phyloP scores from a whole-genome alignment of 2,797 vertebrate genomes.

The Enteromius trimaculatus region DNA sequence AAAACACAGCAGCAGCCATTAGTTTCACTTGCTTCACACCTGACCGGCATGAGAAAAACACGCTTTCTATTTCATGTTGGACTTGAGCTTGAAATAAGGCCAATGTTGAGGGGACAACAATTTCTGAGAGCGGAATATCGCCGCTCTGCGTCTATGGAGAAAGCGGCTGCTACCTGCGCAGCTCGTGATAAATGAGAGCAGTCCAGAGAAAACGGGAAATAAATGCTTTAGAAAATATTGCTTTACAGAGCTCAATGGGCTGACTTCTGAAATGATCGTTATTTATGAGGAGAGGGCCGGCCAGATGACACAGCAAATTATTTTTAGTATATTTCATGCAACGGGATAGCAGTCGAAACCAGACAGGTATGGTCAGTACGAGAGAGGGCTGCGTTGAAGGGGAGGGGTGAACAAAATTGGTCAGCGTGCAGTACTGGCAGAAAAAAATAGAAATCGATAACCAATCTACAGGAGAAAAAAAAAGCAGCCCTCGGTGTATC shows the following conservation, averaged over 20 bases:
- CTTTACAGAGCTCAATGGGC: constrained; percentile 69
- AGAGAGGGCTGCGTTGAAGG: constrained; percentile 17
- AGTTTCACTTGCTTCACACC: constrained; percentile 19
- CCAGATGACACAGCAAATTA: constrained; percentile 68
- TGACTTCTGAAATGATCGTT: constrained; percentile 66
- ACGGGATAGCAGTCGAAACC: constrained; percentile 61
- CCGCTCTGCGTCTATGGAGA: not conserved
- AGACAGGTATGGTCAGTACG: constrained; percentile 18
- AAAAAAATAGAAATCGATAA: constrained; percentile 78
- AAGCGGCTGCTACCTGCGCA: not conserved
- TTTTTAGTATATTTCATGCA: constrained; percentile 75
- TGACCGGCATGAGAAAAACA: constrained; percentile 12
- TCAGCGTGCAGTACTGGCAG: constrained; percentile 66
- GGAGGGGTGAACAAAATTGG: constrained; percentile 54
- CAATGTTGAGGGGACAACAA: constrained; percentile 8
- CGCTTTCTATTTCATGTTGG: constrained; percentile 23
- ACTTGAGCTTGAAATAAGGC: constrained; percentile 18
- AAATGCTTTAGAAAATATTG: constrained; percentile 71
- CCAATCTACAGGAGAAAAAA: constrained; percentile 74
- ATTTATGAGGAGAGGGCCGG: constrained; percentile 63
- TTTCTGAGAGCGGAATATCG: constrained; percentile 6
- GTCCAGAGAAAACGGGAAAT: constrained; percentile 64
- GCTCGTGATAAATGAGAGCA: constrained; percentile 71
- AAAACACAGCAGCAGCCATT: constrained; percentile 7
- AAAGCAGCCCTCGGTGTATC: constrained; percentile 48